phyloP scores from a whole-genome alignment of 2,888 invertebrate genomes.

The Seira ritae region DNA sequence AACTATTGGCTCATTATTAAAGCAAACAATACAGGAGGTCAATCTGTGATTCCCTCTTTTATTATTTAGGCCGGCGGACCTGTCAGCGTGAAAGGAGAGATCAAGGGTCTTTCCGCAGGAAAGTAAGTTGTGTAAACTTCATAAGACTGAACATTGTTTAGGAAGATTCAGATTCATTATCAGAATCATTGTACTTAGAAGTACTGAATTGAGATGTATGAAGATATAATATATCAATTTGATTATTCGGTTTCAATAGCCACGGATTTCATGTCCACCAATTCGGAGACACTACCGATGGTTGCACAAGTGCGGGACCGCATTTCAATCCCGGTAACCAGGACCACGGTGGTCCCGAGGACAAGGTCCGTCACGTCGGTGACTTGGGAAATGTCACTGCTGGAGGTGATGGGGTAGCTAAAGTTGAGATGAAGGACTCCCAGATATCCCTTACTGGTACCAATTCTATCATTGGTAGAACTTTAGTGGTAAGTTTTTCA shows the following conservation, averaged over 20 bases:
- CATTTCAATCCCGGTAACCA: slow-evolving; percentile 92
- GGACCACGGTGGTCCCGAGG: slow-evolving; percentile 89
- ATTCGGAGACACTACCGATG: slow-evolving; percentile 96
- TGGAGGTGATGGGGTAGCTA: slow-evolving; percentile 81
- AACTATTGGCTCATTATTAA: not conserved
- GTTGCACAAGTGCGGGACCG: slow-evolving; percentile 93
- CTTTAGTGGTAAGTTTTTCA: slow-evolving; percentile 81
- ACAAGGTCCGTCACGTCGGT: slow-evolving; percentile 87
- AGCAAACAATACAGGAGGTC: not conserved
- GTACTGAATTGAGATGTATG: no score
- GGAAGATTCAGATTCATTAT: not conserved
- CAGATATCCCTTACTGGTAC: slow-evolving; percentile 83
- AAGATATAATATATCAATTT: not conserved
- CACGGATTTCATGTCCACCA: slow-evolving; percentile 98
- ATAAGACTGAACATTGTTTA: no score
- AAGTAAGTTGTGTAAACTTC: slow-evolving; percentile 59
- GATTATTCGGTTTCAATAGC: not conserved
- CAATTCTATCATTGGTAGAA: slow-evolving; percentile 87
- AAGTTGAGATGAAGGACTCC: slow-evolving; percentile 81
- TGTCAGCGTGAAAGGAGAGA: slow-evolving; percentile 83
- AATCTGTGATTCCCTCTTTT: slow-evolving; percentile 29
- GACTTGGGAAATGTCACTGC: slow-evolving; percentile 92
- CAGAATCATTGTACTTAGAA: no score
- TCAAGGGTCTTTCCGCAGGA: slow-evolving; percentile 87
- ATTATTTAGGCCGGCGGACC: slow-evolving; percentile 78